Evolutionary conservation across 1,140 invertebrate species (phyloP).

Genomic region (Drosophila tani): DNA sequence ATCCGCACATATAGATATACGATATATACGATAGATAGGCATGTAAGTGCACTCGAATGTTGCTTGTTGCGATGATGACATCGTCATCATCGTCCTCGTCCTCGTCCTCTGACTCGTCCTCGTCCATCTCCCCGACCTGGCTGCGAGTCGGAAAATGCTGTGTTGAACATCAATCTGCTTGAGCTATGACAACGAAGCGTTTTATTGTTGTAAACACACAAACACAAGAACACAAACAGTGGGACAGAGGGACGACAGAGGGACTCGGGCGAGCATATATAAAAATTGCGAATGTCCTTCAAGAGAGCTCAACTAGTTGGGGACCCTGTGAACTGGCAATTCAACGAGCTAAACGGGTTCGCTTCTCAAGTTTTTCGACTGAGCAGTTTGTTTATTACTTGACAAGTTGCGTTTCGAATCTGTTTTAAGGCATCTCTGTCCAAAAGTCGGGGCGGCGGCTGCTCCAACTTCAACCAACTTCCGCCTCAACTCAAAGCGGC

Average conservation of each 20-base stretch:
- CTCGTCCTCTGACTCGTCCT: not conserved
- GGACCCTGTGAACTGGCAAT: slow-evolving; percentile 36
- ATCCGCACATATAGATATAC: slow-evolving; percentile 46
- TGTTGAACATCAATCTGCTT: slow-evolving; percentile 74
- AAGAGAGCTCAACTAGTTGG: slow-evolving; percentile 27
- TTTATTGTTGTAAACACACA: slow-evolving; percentile 74
- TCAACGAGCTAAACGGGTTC: slow-evolving; percentile 41
- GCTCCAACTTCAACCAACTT: slow-evolving; percentile 19
- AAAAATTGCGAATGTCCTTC: slow-evolving; percentile 33
- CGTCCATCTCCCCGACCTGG: slow-evolving; percentile 8
- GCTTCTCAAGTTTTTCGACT: slow-evolving; percentile 45
- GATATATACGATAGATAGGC: slow-evolving; percentile 59
- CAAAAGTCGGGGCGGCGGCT: slow-evolving; percentile 12
- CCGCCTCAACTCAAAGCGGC: not conserved
- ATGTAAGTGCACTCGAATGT: slow-evolving; percentile 64
- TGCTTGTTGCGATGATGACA: slow-evolving; percentile 60
- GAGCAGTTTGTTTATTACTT: slow-evolving; percentile 49
- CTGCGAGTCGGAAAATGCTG: slow-evolving; percentile 41
- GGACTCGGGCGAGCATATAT: not conserved
- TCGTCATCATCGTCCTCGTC: slow-evolving; percentile 39
- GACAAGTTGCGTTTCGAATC: slow-evolving; percentile 39
- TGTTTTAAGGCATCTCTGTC: slow-evolving; percentile 20
- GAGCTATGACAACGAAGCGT: slow-evolving; percentile 80
- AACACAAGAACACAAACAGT: slow-evolving; percentile 1
- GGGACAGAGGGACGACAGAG: not conserved